Evolutionary conservation across 2,888 invertebrate genomes (phyloP).

Genomic region (Ectemnius lituratus): DNA sequence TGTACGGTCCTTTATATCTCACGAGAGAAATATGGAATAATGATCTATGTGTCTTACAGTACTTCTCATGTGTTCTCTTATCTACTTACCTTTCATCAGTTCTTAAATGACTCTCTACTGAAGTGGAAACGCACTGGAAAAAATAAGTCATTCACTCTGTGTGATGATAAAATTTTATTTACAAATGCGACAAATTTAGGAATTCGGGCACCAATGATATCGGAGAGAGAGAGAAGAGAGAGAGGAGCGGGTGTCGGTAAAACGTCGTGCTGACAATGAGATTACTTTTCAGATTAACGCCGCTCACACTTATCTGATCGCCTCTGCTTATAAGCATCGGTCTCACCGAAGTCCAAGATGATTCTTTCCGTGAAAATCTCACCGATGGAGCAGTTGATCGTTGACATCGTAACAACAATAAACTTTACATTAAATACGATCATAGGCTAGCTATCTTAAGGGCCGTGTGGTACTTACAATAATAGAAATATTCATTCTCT

Average conservation of each 20-base stretch:
- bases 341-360: conserved; percentile 37
- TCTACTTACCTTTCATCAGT: neutral
- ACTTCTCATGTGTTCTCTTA: neutral
- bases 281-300: conserved; percentile 21
- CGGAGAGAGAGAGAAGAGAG: conserved; percentile 62
- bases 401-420: conserved; percentile 72
- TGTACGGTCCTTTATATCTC: conserved; percentile 53
- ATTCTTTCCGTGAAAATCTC: conserved; percentile 67
- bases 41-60: conserved; percentile 41
- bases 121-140: neutral
- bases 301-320: conserved; percentile 20
- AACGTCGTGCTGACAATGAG: conserved; percentile 18
- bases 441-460: conserved; percentile 69
- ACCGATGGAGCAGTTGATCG: conserved; percentile 70
- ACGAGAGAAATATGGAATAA: conserved; percentile 41
- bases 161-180: conserved; percentile 77
- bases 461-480: conserved; percentile 71
- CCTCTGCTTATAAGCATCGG: conserved; percentile 28
- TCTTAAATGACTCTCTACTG: too few relatives aligned
- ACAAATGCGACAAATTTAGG: conserved; percentile 77
- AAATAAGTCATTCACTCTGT: conserved; percentile 44
- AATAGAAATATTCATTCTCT: conserved; percentile 71
- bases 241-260: conserved; percentile 43
- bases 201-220: conserved; percentile 72
- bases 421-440: conserved; percentile 74